These are phyloP conservation scores for Caligus rogercresseyi DNA, from an alignment of 1,140 invertebrate species.

Conservation along the genomic window DNA sequence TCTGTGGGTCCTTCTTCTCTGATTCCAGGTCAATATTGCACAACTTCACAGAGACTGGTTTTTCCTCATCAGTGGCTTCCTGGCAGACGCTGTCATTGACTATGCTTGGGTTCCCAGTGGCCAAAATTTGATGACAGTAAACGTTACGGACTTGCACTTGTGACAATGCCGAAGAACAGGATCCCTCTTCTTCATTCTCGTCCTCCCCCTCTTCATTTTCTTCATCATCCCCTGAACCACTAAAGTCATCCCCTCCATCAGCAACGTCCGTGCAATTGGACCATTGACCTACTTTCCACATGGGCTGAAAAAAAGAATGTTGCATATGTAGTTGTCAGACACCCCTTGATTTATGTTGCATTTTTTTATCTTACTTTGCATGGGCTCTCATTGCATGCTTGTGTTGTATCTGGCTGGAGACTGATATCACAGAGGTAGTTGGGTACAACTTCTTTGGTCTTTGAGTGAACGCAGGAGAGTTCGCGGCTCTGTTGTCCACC, in stretches of 20 bases:
- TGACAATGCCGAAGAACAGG: neutral
- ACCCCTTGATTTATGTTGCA: constrained; percentile 2
- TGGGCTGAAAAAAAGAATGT: constrained; percentile 23
- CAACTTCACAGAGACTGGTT: constrained; percentile 2
- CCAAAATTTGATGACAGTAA: constrained; percentile 29
- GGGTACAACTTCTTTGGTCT: constrained; percentile 45
- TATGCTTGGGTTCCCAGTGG: constrained; percentile 40
- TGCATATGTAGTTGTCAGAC: neutral
- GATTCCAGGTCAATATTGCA: constrained; percentile 23
- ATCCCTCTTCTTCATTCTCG: constrained; percentile 4
- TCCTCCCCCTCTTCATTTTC: constrained; percentile 19
- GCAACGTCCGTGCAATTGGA: constrained; percentile 50
- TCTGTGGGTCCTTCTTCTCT: constrained; percentile 1
- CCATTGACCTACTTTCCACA: constrained; percentile 65
- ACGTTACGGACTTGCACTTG: constrained; percentile 13
- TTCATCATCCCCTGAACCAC: constrained; percentile 12
- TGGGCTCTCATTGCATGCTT: constrained; percentile 50
- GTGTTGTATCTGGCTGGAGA: constrained; percentile 43
- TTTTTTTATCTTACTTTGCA: constrained; percentile 38
- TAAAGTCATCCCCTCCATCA: constrained; percentile 40
- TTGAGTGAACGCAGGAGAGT: constrained; percentile 28
- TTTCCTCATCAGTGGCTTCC: constrained; percentile 17
- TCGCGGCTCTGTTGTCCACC: constrained; percentile 42
- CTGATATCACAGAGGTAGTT: constrained; percentile 55
- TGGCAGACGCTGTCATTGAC: constrained; percentile 16